Conservation (phyloP, 2,888 invertebrate species). For the Agapostemon virescens region DNA sequence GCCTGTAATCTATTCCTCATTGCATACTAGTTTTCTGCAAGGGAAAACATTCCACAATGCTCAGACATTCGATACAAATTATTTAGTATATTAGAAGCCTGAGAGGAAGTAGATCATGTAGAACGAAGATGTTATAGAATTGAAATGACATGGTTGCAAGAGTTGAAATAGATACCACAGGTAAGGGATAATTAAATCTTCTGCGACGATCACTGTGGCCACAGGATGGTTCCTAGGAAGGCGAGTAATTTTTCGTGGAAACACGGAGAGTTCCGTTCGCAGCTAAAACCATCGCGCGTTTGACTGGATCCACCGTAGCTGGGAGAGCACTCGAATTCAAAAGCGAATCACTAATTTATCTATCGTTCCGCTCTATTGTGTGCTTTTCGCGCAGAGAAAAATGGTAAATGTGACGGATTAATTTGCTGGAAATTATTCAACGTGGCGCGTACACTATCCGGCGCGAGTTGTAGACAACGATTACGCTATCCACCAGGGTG, state of each 20-base stretch:
- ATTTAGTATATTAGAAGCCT: no score
- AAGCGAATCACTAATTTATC: neutral
- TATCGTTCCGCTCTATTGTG: neutral
- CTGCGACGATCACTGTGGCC: neutral
- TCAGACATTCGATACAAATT: neutral
- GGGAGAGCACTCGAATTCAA: neutral
- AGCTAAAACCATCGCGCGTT: neutral
- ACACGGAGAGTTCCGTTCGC: neutral
- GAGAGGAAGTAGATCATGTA: no score
- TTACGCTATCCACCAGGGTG: conserved; percentile 3
- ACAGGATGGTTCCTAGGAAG: neutral
- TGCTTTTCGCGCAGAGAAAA: neutral
- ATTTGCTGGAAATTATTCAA: neutral
- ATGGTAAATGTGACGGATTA: neutral
- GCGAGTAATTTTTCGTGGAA: no score
- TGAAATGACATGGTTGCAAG: no score
- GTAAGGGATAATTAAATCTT: neutral
- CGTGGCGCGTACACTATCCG: neutral
- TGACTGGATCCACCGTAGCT: neutral
- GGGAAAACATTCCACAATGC: neutral
- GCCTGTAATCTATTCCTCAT: neutral
- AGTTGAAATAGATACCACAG: no score
- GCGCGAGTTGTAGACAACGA: conserved; percentile 24
- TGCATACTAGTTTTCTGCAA: neutral
- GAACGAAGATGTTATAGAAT: no score